phyloP scores from a whole-genome alignment of 1,140 invertebrate species.

The Whitmania pigra region DNA sequence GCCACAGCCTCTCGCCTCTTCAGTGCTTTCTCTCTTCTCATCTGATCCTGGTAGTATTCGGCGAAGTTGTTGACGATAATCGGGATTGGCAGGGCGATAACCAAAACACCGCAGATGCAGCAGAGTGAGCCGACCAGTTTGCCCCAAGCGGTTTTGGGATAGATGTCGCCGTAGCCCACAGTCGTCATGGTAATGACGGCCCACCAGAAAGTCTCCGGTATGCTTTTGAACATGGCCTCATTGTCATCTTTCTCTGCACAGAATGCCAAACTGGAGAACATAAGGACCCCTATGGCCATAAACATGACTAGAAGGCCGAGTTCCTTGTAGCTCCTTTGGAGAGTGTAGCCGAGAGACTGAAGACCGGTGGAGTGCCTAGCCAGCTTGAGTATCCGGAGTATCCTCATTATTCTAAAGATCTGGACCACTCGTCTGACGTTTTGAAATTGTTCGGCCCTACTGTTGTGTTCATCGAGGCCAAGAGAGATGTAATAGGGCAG shows the following conservation, averaged over 20 bases:
- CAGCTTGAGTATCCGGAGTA: slow-evolving; percentile 93
- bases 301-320: slow-evolving; percentile 96
- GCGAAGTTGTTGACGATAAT: slow-evolving; percentile 46
- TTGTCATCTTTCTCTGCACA: slow-evolving; percentile 78
- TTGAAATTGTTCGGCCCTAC: slow-evolving; percentile 43
- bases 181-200: slow-evolving; percentile 93
- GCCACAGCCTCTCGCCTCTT: slow-evolving; percentile 76
- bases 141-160: slow-evolving; percentile 38
- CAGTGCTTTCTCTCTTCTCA: slow-evolving; percentile 92
- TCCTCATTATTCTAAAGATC: slow-evolving; percentile 77
- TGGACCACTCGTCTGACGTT: slow-evolving; percentile 37
- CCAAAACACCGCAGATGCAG: slow-evolving; percentile 99
- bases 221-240: slow-evolving; percentile 32
- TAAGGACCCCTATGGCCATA: slow-evolving; percentile 94
- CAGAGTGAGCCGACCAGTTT: slow-evolving; percentile 47
- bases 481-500: slow-evolving; percentile 70
- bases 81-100: slow-evolving; percentile 96
- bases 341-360: slow-evolving; percentile 92
- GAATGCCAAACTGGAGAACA: slow-evolving; percentile 96
- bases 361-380: slow-evolving; percentile 96
- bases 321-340: slow-evolving; percentile 97
- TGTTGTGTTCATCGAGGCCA: slow-evolving; percentile 40
- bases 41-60: slow-evolving; percentile 99
- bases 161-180: slow-evolving; percentile 66
- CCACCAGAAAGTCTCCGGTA: slow-evolving; percentile 52